Base-by-base conservation (phyloP, 2,797 vertebrate genomes). In the Xyrichtys novacula region DNA sequence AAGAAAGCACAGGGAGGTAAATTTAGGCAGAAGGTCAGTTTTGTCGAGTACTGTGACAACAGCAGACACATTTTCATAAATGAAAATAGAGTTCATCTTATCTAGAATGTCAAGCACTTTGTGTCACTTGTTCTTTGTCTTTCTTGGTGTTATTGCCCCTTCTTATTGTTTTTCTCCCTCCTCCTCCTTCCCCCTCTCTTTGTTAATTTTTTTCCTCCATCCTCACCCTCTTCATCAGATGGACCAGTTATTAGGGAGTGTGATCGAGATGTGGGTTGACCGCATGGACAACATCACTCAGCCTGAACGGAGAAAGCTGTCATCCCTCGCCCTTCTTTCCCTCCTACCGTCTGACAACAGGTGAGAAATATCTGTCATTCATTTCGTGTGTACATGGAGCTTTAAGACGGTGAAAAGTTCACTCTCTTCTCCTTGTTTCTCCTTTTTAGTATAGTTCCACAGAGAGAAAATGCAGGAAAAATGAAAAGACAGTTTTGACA, bases 251-350 rank as follows among this genome's bases (percentile, higher is more conserved):
- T 92, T 99, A 83, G 96, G 97, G 71, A 94, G 81, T 47, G 76
- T 98, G 88, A 96, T 99, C 85, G 98, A 99, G 92, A 98, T 98
- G 96, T 99, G 98, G 97, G 97, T 99, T 64, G 97, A 99, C 89
- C 95, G 96, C 56, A 97, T 99, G 96, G 98, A 99, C 91, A 99
- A 98, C 88, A 98, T 99, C 88, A 99, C 97, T 46, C 97, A 99
- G 85, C 97, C 98, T 15, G 97, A 99, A 90, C 95, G 97, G 86
- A 95, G 96, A 86, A 99, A 99, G 73, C 96, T 99, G 81, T 99
- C 97, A 22, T 95, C 97, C 12, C 91, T 99, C 83, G 97, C 97
- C 40, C 90, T 99, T 71, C 95, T 98, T 68, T 98, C 97, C 49
- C 94, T 99, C 69, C 87, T 99, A 12, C 97, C 98, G 0, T 97